Conservation (phyloP, 2,888 invertebrate genomes). For the Caenorhabditis parvicauda region DNA sequence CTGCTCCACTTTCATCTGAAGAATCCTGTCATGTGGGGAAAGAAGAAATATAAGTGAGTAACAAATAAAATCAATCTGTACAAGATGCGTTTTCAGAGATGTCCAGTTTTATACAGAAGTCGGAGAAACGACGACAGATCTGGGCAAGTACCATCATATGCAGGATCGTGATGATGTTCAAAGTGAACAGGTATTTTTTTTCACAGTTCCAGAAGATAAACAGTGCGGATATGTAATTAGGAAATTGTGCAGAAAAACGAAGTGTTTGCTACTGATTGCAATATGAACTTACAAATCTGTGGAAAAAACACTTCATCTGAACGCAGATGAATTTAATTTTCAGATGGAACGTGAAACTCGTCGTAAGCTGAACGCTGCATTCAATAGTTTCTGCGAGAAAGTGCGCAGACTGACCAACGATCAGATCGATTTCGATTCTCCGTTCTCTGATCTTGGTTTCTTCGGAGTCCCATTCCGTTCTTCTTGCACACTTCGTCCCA, state of each 20-base stretch:
- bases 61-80: neutral
- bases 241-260: too few species aligned
- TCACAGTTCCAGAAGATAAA: too few species aligned
- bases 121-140: slow-evolving; percentile 97
- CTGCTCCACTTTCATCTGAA: slow-evolving; percentile 95
- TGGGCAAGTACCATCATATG: slow-evolving; percentile 99
- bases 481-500: slow-evolving; percentile 77
- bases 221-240: too few species aligned
- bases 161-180: slow-evolving; percentile 97
- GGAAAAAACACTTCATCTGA: too few species aligned
- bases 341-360: slow-evolving; percentile 88
- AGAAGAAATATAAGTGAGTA: slow-evolving; percentile 80
- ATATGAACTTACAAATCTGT: too few species aligned
- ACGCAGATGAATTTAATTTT: slow-evolving; percentile 5
- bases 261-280: too few species aligned
- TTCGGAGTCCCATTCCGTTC: slow-evolving; percentile 89
- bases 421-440: slow-evolving; percentile 96
- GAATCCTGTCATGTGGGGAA: slow-evolving; percentile 98
- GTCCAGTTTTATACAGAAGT: slow-evolving; percentile 97
- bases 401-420: slow-evolving; percentile 87
- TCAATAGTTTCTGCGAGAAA: slow-evolving; percentile 96
- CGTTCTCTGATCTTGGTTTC: slow-evolving; percentile 95
- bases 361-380: slow-evolving; percentile 93
- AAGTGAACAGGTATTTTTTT: slow-evolving; percentile 82
- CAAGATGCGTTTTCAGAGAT: slow-evolving; percentile 12